phyloP scores from a whole-genome alignment of 1,140 invertebrate species.

The Drosophila albomicans region DNA sequence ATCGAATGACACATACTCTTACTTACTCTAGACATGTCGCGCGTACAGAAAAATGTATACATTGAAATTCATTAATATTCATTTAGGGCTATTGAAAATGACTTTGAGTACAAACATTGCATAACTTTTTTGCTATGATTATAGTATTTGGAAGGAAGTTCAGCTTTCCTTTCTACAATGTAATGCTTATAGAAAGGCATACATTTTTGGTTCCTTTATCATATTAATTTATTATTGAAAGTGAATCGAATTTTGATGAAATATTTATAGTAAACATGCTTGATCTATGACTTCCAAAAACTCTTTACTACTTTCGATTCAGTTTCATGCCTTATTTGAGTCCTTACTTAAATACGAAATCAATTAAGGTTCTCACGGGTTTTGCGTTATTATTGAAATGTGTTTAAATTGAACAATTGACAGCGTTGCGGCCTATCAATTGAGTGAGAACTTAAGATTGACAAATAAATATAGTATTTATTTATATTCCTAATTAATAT shows the following conservation, averaged over 20 bases:
- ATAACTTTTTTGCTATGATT: not conserved
- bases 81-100: conserved; percentile 20
- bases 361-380: not conserved
- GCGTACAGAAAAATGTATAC: conserved; percentile 7
- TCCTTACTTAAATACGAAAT: not conserved
- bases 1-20: not conserved
- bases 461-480: conserved; percentile 1
- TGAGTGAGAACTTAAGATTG: conserved; percentile 6
- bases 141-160: not conserved
- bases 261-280: too few relatives aligned
- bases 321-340: not conserved
- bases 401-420: not conserved
- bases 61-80: conserved; percentile 26
- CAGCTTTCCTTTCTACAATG: not conserved
- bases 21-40: not conserved
- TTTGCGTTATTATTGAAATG: not conserved
- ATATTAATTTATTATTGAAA: too few relatives aligned
- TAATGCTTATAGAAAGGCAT: not conserved
- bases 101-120: not conserved
- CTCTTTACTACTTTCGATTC: too few relatives aligned
- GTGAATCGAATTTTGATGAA: too few relatives aligned
- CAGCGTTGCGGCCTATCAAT: not conserved
- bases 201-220: too few relatives aligned
- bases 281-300: too few relatives aligned
- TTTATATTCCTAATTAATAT: not conserved